These are phyloP conservation scores for Phenacoccus solenopsis DNA, from an alignment of 1,140 invertebrate genomes.

Conservation along the genomic window DNA sequence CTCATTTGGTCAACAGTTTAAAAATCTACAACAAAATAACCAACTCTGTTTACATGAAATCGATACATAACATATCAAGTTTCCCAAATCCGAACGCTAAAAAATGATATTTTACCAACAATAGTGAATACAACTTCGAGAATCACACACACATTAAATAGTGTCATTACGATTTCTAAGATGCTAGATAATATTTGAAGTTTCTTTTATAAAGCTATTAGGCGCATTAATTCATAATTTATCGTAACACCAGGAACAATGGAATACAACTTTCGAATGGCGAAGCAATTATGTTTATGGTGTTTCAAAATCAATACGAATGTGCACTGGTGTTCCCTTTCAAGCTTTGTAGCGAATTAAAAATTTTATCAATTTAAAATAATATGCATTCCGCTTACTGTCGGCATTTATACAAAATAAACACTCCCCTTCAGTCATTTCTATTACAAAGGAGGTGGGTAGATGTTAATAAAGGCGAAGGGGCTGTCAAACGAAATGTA, in stretches of 20 bases:
- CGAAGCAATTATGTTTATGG: neutral
- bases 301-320: neutral
- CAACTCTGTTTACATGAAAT: neutral
- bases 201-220: no score
- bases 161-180: no score
- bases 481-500: constrained; percentile 15
- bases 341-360: no score
- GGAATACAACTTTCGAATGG: neutral
- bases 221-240: no score
- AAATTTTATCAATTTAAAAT: constrained; percentile 11
- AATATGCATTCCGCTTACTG: constrained; percentile 3
- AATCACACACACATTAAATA: no score
- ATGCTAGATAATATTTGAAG: no score
- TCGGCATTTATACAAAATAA: constrained; percentile 16
- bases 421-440: constrained; percentile 17
- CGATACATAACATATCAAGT: neutral
- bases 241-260: neutral
- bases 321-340: no score
- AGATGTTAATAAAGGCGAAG: constrained; percentile 17
- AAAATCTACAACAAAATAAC: neutral
- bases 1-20: neutral
- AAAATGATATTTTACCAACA: no score
- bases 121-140: no score
- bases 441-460: constrained; percentile 14
- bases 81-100: neutral